Percentiles rank a stretch among this genome's conserved stretches.
Conservation (phyloP, 2,888 invertebrate genomes). For the Rhingia campestris region DNA sequence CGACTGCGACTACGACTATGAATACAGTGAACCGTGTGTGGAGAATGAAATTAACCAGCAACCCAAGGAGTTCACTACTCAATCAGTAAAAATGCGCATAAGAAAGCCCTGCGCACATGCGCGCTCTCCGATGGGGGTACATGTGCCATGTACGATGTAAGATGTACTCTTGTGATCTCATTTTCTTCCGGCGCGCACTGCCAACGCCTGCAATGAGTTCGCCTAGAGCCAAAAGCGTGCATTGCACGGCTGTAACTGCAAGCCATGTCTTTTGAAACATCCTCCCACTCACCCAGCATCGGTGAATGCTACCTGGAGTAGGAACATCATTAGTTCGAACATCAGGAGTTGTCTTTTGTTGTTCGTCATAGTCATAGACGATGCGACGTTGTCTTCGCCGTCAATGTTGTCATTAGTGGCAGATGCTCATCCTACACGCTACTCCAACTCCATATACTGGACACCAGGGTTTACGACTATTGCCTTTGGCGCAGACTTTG, state of each 20-base stretch:
- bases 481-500: slow-evolving; percentile 47
- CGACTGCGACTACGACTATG: too few species aligned
- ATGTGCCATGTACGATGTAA: neutral
- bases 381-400: slow-evolving; percentile 20
- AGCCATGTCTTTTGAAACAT: slow-evolving; percentile 49
- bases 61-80: slow-evolving; percentile 58
- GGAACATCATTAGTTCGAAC: slow-evolving; percentile 71
- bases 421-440: slow-evolving; percentile 57
- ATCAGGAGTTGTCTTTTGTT: slow-evolving; percentile 69
- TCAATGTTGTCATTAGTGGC: slow-evolving; percentile 72
- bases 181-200: slow-evolving; percentile 53
- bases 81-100: slow-evolving; percentile 68
- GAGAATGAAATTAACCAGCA: slow-evolving; percentile 67
- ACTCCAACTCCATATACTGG: slow-evolving; percentile 30
- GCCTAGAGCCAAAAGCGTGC: slow-evolving; percentile 53
- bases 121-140: slow-evolving; percentile 24
- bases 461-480: slow-evolving; percentile 33
- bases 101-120: slow-evolving; percentile 55
- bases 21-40: slow-evolving; percentile 37
- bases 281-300: slow-evolving; percentile 57
- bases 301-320: slow-evolving; percentile 37
- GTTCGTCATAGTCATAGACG: slow-evolving; percentile 57
- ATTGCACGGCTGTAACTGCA: slow-evolving; percentile 43
- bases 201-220: slow-evolving; percentile 56
- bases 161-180: slow-evolving; percentile 48